phyloP scores from a whole-genome alignment of 2,888 invertebrate species.

The Rhogogaster chlorosoma region DNA sequence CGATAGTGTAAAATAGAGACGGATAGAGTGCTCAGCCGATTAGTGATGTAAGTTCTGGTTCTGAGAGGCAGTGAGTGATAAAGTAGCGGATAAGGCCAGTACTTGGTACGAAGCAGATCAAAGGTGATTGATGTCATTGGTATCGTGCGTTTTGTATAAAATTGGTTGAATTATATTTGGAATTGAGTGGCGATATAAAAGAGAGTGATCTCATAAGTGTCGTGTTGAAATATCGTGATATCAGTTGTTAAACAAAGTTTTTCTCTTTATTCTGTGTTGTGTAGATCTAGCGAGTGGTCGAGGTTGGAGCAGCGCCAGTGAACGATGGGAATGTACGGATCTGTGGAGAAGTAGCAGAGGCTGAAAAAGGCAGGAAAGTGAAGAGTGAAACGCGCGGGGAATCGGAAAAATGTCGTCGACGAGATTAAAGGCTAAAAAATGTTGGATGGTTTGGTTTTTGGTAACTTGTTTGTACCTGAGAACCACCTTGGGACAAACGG shows the following conservation, averaged over 20 bases:
- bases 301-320: background rate
- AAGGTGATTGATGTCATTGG: background rate
- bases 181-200: background rate
- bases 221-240: background rate
- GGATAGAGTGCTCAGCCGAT: background rate
- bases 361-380: constrained; percentile 46
- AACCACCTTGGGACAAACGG: constrained; percentile 71
- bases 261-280: background rate
- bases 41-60: constrained; percentile 6
- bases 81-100: background rate
- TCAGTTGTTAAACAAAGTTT: background rate
- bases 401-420: constrained; percentile 33
- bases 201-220: background rate
- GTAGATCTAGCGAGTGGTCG: background rate
- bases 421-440: constrained; percentile 53
- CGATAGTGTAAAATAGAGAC: background rate
- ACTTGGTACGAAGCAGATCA: background rate
- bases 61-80: background rate
- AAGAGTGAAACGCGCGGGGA: constrained; percentile 14
- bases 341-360: constrained; percentile 48
- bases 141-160: background rate
- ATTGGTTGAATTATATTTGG: background rate
- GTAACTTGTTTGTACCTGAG: constrained; percentile 55
- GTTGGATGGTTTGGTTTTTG: constrained; percentile 59
- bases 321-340: constrained; percentile 39